These are phyloP conservation scores for Brachionus plicatilis DNA, from an alignment of 1,140 invertebrate genomes.

Conservation along the genomic window DNA sequence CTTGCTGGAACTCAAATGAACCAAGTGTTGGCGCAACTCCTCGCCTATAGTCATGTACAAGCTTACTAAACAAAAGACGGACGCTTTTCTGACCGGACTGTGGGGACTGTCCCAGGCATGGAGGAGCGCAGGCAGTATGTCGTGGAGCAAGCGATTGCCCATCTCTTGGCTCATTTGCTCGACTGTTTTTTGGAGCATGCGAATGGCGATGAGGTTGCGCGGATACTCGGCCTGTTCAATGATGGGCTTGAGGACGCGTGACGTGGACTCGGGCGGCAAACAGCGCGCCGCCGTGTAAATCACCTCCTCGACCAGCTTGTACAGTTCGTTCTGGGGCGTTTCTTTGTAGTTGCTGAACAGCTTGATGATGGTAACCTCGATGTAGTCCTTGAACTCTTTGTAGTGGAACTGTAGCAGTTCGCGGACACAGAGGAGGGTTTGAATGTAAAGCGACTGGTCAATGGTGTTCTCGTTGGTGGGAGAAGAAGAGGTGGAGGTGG, in stretches of 20 bases:
- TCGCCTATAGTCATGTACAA: slow-evolving; percentile 79
- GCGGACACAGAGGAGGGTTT: slow-evolving; percentile 69
- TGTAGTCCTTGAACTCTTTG: slow-evolving; percentile 72
- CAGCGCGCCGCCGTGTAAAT: slow-evolving; percentile 67
- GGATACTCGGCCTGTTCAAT: slow-evolving; percentile 78
- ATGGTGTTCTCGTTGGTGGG: neutral
- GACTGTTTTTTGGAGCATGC: slow-evolving; percentile 76
- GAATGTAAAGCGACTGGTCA: slow-evolving; percentile 47
- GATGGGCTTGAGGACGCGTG: slow-evolving; percentile 69
- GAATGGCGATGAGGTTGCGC: slow-evolving; percentile 79
- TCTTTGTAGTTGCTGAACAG: slow-evolving; percentile 76
- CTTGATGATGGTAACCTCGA: slow-evolving; percentile 78
- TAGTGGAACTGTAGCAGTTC: slow-evolving; percentile 74
- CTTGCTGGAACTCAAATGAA: slow-evolving; percentile 75
- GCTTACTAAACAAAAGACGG: slow-evolving; percentile 89
- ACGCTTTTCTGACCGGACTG: slow-evolving; percentile 81
- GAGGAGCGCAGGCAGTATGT: slow-evolving; percentile 79
- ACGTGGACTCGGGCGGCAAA: slow-evolving; percentile 66
- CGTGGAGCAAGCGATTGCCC: slow-evolving; percentile 62
- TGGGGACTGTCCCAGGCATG: slow-evolving; percentile 80
- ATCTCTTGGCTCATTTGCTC: slow-evolving; percentile 19
- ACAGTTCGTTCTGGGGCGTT: slow-evolving; percentile 17
- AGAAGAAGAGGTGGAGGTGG: slow-evolving; percentile 39
- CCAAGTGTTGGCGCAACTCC: slow-evolving; percentile 72
- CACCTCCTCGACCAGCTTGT: slow-evolving; percentile 62